phyloP scores from a whole-genome alignment of 2,797 vertebrate genomes.

The Lithobates pipiens region DNA sequence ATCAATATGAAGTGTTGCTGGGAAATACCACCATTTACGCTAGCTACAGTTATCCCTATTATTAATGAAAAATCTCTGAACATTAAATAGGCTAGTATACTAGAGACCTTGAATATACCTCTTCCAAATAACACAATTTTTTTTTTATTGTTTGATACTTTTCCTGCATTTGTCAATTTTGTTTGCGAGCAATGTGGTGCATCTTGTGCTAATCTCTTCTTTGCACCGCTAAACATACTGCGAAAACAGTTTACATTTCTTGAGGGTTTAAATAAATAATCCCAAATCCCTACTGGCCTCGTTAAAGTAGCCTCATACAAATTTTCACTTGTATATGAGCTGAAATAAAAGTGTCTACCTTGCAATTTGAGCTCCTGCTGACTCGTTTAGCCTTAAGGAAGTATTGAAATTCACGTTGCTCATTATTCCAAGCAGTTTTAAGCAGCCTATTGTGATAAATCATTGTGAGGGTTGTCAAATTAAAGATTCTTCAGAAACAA shows the following conservation, averaged over 20 bases:
- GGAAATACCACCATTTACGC: conserved; percentile 35
- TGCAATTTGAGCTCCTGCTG: conserved; percentile 72
- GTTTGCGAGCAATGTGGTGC: conserved; percentile 57
- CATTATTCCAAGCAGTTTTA: conserved; percentile 71
- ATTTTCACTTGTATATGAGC: conserved; percentile 74
- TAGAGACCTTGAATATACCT: neutral
- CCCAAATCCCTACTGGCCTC: conserved; percentile 74
- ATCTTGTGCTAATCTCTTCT: conserved; percentile 66
- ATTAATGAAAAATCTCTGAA: conserved; percentile 13
- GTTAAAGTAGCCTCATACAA: conserved; percentile 76
- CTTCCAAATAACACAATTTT: conserved; percentile 30
- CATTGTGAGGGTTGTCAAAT: conserved; percentile 69
- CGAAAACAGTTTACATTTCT: conserved; percentile 72
- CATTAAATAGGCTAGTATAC: conserved; percentile 8
- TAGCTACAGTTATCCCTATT: conserved; percentile 27
- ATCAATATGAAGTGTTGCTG: conserved; percentile 17
- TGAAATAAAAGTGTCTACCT: conserved; percentile 66
- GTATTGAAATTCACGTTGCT: conserved; percentile 70
- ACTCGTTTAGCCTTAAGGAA: conserved; percentile 74
- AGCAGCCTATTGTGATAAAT: conserved; percentile 74
- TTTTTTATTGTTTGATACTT: conserved; percentile 17
- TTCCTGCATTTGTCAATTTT: conserved; percentile 31
- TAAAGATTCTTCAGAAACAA: conserved; percentile 64
- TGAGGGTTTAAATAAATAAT: conserved; percentile 76
- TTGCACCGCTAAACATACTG: conserved; percentile 70